A percentile compares a stretch with the other conserved stretches of the same genome.
Conservation (phyloP, 2,797 vertebrate species). For the Picus viridis region DNA sequence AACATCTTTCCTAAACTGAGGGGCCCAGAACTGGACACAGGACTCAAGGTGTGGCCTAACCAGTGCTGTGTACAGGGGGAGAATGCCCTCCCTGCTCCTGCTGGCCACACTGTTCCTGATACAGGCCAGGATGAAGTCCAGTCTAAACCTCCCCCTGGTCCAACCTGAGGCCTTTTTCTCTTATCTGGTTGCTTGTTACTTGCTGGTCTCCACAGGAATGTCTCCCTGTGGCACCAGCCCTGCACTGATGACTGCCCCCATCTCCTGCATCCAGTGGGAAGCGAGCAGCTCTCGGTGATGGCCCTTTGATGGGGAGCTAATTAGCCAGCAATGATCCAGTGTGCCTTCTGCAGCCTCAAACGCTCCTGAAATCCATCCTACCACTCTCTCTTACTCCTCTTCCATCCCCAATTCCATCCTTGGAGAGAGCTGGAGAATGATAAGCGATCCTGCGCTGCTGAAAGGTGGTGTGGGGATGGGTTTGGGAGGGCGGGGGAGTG, state of each 20-base stretch:
- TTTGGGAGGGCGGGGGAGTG: background rate
- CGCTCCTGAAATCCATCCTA: background rate
- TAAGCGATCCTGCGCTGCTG: rapidly evolving
- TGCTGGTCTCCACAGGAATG: background rate
- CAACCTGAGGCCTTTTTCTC: too few relatives aligned
- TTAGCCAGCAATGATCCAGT: background rate
- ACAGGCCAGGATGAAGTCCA: too few relatives aligned
- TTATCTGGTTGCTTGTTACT: background rate
- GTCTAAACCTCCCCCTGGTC: too few relatives aligned
- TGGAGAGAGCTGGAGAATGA: background rate
- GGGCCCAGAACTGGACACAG: too few relatives aligned
- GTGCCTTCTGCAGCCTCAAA: background rate
- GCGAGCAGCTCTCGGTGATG: background rate
- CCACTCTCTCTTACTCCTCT: background rate
- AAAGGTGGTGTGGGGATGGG: background rate
- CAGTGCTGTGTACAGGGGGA: too few relatives aligned
- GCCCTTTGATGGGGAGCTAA: background rate
- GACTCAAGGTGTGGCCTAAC: too few relatives aligned
- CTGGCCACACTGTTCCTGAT: too few relatives aligned
- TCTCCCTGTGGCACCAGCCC: background rate
- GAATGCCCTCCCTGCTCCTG: too few relatives aligned
- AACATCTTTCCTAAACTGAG: too few relatives aligned
- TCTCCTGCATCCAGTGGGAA: background rate
- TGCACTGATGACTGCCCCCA: background rate
- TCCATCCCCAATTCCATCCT: background rate